Base-by-base conservation (phyloP, 2,888 invertebrate species). In the Epinotia demarniana region DNA sequence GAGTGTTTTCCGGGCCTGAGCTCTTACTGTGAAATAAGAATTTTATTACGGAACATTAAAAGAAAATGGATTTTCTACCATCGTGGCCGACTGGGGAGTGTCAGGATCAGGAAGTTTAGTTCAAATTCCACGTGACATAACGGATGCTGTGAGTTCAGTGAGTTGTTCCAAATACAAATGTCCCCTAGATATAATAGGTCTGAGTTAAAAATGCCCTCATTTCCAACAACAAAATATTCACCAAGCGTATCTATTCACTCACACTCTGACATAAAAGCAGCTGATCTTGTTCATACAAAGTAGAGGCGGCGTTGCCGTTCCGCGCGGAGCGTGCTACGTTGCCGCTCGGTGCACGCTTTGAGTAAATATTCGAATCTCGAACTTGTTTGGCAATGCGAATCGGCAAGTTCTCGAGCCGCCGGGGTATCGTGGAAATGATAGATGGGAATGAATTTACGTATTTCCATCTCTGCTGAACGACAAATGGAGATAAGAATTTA, bases 321-420 rank as follows among this genome's bases (percentile, higher is more conserved):
- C 80, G 78, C 72, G 80, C 79, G 79, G 77, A 75, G 53, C 77
- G 76, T 75, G 81, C 81, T 69, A 70, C 83, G 89, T 89, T 90
- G 90, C 88, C 89, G 83, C 82, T 82, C 83, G 82, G 83, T 82
- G 79, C 85, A 79, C 80, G 61, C 73, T 70, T 46, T 82, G 81
- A 86, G 87, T 86, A 84, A 86, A 87, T 85, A 88, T 84, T 86
- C 86, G 84, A 85, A 87, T 83, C 87, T 86, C 87, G 83, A 85
- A 86, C 86, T 88, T 87, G 88, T 87, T 89, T 88, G 86, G 85
- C 84, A 86, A 87, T 87, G 87, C 86, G 84, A 88, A 85, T 85
- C 86, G 84, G 66, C 75, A 72, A 67, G 71, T 75, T 67, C 55
- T 66, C 55, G 57, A 55, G 53, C 72, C 33, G 57, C 19, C 46